Percentiles rank a stretch among this genome's conserved stretches.
phyloP scores from a whole-genome alignment of 2,113 vertebrate genomes.

The Sinocyclocheilus anophthalmus region DNA sequence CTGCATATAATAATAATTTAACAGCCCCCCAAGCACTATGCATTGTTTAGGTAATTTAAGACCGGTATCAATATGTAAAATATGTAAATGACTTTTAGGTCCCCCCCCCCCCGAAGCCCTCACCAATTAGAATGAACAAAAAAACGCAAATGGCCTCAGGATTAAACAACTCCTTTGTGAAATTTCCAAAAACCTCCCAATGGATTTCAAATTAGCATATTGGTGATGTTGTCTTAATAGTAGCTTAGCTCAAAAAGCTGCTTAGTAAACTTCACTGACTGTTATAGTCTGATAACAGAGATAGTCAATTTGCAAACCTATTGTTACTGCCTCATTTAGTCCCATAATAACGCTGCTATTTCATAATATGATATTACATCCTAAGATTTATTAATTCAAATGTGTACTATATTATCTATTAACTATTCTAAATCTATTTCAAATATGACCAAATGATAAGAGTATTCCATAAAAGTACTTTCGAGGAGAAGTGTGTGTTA shows the following conservation, averaged over 20 bases:
- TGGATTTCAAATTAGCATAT: conserved; percentile 15
- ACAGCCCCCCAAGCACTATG: too few species aligned
- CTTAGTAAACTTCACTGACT: background rate
- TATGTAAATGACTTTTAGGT: conserved; percentile 22
- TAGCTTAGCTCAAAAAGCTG: background rate
- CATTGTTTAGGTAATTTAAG: too few species aligned
- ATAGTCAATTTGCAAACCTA: background rate
- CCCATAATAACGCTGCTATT: background rate
- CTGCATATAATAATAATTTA: background rate
- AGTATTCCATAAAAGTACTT: background rate
- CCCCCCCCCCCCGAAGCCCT: too few species aligned
- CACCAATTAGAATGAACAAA: conserved; percentile 15
- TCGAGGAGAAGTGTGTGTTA: background rate
- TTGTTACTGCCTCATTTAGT: background rate
- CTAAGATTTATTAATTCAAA: too few species aligned
- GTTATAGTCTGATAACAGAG: background rate
- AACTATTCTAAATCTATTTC: too few species aligned
- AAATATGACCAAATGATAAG: background rate
- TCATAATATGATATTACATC: background rate
- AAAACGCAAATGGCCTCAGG: background rate
- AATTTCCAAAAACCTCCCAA: background rate
- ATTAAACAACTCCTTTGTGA: background rate
- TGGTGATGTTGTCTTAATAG: background rate
- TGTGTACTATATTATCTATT: too few species aligned
- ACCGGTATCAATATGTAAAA: conserved; percentile 14